Evolutionary conservation across 2,113 vertebrate species (phyloP), one percentile per base, ranked within the genome.

Genomic region (Odontophorus gujanensis): DNA sequence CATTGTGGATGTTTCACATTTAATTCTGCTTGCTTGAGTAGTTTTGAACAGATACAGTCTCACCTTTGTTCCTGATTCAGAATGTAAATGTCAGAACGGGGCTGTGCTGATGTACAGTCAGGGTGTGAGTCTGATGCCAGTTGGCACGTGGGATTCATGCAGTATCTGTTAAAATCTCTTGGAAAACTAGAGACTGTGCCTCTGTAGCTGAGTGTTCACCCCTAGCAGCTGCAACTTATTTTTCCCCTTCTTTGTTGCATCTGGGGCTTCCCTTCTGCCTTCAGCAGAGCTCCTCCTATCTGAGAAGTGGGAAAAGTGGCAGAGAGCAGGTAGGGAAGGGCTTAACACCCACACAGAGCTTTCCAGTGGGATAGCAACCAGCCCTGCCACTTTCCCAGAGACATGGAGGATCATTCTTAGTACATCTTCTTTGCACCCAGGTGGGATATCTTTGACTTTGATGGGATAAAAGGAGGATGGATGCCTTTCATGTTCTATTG

Each of bases 381-480:
- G 48, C 2, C 20, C 17, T 24, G 34, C 32, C 69, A 3, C 32
- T 63, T 47, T 77, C 55, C 48, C 24, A 59, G 65, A 85, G 68
- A 26, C 8, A 10, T 0, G 4, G 34, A n/a, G 17, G 16, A n/a
- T 38, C 55, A 58, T 84, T 48, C 69, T 63, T 55, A 22, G 28
- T 5, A 5, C 0, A 1, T 24, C 71, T 85, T 58, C 53, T 80
- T 85, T 59, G 6, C 45, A 28, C 7, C 6, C 0, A 0, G 13
- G 36, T 65, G 59, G 65, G 43, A 16, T 65, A n/a, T 59, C 58
- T 86, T 68, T 79, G 72, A 43, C 63, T 76, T 88, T 20, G 20
- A 40, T 57, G 48, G 40, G 55, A 78, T 84, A 71, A 78, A 81
- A 89, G 65, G 78, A 58, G 75, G 47, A 38, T 20, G 61, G 43